Percentiles rank a stretch among this genome's conserved stretches.
Evolutionary conservation across 1,140 invertebrate species (phyloP).

Genomic region (Odontomachus brunneus): DNA sequence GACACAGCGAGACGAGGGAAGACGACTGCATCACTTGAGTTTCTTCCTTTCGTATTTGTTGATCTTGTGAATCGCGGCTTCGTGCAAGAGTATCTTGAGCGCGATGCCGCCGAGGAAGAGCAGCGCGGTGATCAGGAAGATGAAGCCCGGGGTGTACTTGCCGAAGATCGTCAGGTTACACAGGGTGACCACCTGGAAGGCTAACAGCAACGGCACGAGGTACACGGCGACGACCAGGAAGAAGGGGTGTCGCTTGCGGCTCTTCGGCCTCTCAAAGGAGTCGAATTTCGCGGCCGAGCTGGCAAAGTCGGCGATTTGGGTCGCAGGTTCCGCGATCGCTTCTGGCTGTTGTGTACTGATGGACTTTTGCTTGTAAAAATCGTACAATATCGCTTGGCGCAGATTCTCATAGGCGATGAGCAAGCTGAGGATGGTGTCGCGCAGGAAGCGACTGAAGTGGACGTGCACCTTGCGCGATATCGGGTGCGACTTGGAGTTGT

Average conservation of each 20-base stretch:
- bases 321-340: not conserved
- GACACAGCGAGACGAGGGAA: too few relatives aligned
- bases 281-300: conserved; percentile 4
- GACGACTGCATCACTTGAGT: conserved; percentile 60
- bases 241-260: conserved; percentile 63
- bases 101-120: conserved; percentile 79
- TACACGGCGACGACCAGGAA: conserved; percentile 78
- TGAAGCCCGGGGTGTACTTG: conserved; percentile 82
- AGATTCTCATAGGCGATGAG: conserved; percentile 76
- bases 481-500: conserved; percentile 81
- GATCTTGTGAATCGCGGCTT: conserved; percentile 37
- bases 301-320: not conserved
- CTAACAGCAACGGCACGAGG: conserved; percentile 77
- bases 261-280: conserved; percentile 62
- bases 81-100: conserved; percentile 78
- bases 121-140: conserved; percentile 79
- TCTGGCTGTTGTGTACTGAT: not conserved
- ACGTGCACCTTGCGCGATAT: conserved; percentile 77
- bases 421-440: conserved; percentile 73
- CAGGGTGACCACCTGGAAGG: conserved; percentile 75
- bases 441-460: conserved; percentile 74
- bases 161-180: conserved; percentile 75
- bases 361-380: conserved; percentile 24
- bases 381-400: conserved; percentile 49
- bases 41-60: conserved; percentile 69